A percentile compares a stretch with the other conserved stretches of the same genome.
Evolutionary conservation across 2,888 invertebrate genomes (phyloP).

Genomic region (Eupithecia dodoneata): DNA sequence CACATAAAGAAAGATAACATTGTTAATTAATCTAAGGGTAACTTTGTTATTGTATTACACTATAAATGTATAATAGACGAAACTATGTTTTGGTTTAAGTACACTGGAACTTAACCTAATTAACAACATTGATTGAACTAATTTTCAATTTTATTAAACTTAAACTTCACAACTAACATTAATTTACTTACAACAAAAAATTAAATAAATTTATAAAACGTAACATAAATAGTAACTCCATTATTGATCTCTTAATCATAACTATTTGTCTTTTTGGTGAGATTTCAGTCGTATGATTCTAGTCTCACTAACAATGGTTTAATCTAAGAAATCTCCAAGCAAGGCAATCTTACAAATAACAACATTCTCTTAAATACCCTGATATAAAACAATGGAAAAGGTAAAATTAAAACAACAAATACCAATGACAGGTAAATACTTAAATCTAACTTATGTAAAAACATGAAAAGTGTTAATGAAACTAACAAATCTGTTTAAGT

Average conservation of each 20-base stretch:
- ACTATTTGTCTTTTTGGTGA: constrained; percentile 42
- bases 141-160: constrained; percentile 28
- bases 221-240: constrained; percentile 28
- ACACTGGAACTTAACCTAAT: constrained; percentile 24
- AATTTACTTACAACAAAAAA: constrained; percentile 16
- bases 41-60: constrained; percentile 5
- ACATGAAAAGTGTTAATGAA: not conserved
- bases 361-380: constrained; percentile 39
- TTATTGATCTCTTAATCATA: constrained; percentile 30
- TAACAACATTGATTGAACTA: constrained; percentile 26
- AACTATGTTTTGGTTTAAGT: constrained; percentile 13
- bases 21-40: not conserved
- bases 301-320: constrained; percentile 44
- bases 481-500: not conserved
- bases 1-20: not conserved
- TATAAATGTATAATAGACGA: not conserved
- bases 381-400: constrained; percentile 33
- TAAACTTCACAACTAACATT: constrained; percentile 28
- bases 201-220: constrained; percentile 28
- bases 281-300: constrained; percentile 36
- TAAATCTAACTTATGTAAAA: constrained; percentile 5
- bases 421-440: constrained; percentile 13
- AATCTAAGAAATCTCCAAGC: constrained; percentile 43
- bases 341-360: constrained; percentile 38
- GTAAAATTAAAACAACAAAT: constrained; percentile 18